Evolutionary conservation across 1,140 invertebrate genomes (phyloP).

Genomic region (Lasaia peninsularis): DNA sequence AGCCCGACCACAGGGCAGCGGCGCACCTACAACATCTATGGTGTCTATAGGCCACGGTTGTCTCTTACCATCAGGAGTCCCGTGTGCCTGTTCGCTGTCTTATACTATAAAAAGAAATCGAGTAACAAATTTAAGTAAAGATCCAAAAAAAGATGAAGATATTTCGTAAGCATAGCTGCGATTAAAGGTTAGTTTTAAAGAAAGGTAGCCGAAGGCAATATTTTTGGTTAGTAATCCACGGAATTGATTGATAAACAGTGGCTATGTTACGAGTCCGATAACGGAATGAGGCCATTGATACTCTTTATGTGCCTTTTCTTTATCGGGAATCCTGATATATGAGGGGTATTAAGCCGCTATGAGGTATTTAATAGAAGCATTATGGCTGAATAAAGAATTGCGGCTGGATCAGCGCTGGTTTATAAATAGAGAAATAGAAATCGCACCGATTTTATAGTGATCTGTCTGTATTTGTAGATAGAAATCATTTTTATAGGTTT

Average conservation of each 20-base stretch:
- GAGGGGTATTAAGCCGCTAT: slow-evolving; percentile 1
- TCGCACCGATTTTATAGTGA: neutral
- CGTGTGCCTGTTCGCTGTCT: too few species aligned
- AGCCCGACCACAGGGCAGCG: too few species aligned
- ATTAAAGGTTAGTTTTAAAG: neutral
- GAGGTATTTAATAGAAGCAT: slow-evolving; percentile 1
- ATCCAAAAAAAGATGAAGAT: too few species aligned
- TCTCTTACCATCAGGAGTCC: too few species aligned
- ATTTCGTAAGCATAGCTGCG: too few species aligned
- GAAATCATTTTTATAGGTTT: too few species aligned
- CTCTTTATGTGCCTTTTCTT: slow-evolving; percentile 4
- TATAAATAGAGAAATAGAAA: neutral
- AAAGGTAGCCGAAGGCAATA: neutral
- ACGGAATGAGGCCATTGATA: slow-evolving; percentile 1
- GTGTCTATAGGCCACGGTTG: too few species aligned
- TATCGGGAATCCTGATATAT: slow-evolving; percentile 7
- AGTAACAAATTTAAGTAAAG: too few species aligned
- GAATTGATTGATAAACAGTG: slow-evolving; percentile 8
- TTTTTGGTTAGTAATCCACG: neutral
- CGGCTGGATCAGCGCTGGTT: neutral
- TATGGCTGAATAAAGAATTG: slow-evolving; percentile 7
- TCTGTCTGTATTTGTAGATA: too few species aligned
- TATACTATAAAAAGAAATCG: too few species aligned
- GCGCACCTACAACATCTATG: too few species aligned
- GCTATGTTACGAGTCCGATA: slow-evolving; percentile 1